phyloP scores from a whole-genome alignment of 1,140 invertebrate genomes.

The Scaptomyza hsui region DNA sequence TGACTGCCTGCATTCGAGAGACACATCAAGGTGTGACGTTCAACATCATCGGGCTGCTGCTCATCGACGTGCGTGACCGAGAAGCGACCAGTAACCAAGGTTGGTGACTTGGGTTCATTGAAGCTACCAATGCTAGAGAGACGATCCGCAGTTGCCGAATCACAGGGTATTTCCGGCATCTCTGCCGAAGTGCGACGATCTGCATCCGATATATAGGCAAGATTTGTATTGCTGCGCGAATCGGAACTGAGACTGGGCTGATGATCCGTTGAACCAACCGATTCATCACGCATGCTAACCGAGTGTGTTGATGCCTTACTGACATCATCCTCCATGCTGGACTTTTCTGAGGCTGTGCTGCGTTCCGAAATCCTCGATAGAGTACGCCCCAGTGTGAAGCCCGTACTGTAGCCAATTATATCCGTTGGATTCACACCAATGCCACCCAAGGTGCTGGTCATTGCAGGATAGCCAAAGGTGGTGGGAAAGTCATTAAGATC shows the following conservation, averaged over 20 bases:
- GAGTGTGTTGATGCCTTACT: constrained; percentile 91
- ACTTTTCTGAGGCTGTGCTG: constrained; percentile 93
- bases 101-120: constrained; percentile 85
- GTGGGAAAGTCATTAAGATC: constrained; percentile 90
- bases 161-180: constrained; percentile 91
- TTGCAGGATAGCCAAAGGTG: constrained; percentile 88
- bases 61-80: constrained; percentile 82
- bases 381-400: constrained; percentile 89
- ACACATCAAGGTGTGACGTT: constrained; percentile 77
- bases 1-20: constrained; percentile 85
- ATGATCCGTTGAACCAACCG: constrained; percentile 91
- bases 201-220: constrained; percentile 89
- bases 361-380: constrained; percentile 93
- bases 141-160: constrained; percentile 85
- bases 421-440: constrained; percentile 86
- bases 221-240: constrained; percentile 88
- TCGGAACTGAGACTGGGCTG: constrained; percentile 93
- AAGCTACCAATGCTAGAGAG: constrained; percentile 78
- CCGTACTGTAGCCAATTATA: constrained; percentile 88
- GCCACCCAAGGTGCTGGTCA: constrained; percentile 85
- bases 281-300: constrained; percentile 92
- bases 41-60: constrained; percentile 63
- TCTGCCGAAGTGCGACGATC: constrained; percentile 91
- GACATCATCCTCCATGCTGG: constrained; percentile 91
- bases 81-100: constrained; percentile 80